Base-by-base conservation (phyloP, 2,888 invertebrate species). In the Pollenia angustigena region DNA sequence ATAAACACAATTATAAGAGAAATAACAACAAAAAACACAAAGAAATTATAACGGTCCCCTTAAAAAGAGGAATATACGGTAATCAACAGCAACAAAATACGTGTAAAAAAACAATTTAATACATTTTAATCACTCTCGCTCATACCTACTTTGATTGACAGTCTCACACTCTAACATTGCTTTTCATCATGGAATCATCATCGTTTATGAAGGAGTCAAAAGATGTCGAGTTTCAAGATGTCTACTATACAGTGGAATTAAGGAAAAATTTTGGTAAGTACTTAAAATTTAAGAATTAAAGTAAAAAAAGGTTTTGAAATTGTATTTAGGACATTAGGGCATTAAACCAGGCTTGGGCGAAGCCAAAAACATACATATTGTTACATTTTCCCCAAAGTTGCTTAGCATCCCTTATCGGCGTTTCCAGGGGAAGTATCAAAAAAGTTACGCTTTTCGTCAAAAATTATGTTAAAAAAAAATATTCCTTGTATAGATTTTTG, bases 151-250 rank as follows among this genome's bases (percentile, higher is more conserved):
- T 50, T 18, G 40, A 58, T 14, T 42, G 40, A 42, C 14, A 48
- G 8, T 60, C 48, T 9, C 40, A 12, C n/a, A n/a, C 10, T 2
- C 11, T 46, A 9, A n/a, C 9, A 56, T 14, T 48, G 6, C 16
- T 44, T 44, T 23, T 11, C 23, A 81, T 12, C 18, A 87, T 87
- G 87, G 84, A 81, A 42, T 64, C 78, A 68, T 78, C 87, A 78
- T 56, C 85, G 9, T 82, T 84, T 72, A 40, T 88, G 54, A 84
- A 81, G 48, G 79, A 88, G 58, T 50, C 88, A 81, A 89, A 92
- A 90, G 92, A 93, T 90, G 92, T 93, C 72, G 93, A 93, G 85
- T 93, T 93, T 87, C 93, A 93, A 90, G 93, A 93, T 89, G 90
- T 93, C 71, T 91, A 89, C 88, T 93, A 92, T 64, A 91, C 91